These are phyloP conservation scores for Conchocele bisecta DNA, from an alignment of 2,888 invertebrate species.

Conservation along the genomic window DNA sequence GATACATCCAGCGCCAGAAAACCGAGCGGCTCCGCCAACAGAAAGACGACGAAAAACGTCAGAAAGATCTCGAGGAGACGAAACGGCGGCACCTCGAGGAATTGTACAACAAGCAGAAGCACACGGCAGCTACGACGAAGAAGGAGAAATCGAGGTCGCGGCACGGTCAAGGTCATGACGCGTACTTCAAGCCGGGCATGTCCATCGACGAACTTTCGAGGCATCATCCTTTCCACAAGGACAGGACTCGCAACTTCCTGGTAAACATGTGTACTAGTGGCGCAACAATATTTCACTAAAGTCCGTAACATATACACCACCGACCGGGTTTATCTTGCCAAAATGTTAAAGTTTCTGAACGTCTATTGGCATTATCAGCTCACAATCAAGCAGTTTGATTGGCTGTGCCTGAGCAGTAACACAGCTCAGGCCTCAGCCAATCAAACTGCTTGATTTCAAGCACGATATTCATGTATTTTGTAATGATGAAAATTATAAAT, in stretches of 20 bases:
- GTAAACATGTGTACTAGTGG: no score
- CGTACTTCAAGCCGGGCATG: slow-evolving; percentile 26
- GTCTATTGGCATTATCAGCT: no score
- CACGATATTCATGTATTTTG: no score
- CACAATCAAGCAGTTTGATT: no score
- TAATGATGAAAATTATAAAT: no score
- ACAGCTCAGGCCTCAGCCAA: no score
- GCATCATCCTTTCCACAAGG: slow-evolving; percentile 60
- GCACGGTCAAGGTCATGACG: slow-evolving; percentile 16
- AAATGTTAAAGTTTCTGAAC: no score
- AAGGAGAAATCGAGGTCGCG: slow-evolving; percentile 40
- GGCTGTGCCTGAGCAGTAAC: no score
- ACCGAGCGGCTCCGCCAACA: slow-evolving; percentile 83
- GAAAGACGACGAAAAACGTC: slow-evolving; percentile 80
- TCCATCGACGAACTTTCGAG: slow-evolving; percentile 49
- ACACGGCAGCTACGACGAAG: slow-evolving; percentile 47
- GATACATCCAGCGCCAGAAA: slow-evolving; percentile 85
- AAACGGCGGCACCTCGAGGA: slow-evolving; percentile 80
- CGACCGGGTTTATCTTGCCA: no score
- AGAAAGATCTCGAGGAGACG: slow-evolving; percentile 79
- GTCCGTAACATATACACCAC: no score
- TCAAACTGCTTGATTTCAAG: no score
- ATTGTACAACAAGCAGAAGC: slow-evolving; percentile 68
- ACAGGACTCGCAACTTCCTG: slow-evolving; percentile 37
- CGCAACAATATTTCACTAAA: no score